A percentile compares a stretch with the other conserved stretches of the same genome.
These are phyloP conservation scores for Ips nitidus DNA, from an alignment of 1,140 invertebrate species.

Conservation along the genomic window DNA sequence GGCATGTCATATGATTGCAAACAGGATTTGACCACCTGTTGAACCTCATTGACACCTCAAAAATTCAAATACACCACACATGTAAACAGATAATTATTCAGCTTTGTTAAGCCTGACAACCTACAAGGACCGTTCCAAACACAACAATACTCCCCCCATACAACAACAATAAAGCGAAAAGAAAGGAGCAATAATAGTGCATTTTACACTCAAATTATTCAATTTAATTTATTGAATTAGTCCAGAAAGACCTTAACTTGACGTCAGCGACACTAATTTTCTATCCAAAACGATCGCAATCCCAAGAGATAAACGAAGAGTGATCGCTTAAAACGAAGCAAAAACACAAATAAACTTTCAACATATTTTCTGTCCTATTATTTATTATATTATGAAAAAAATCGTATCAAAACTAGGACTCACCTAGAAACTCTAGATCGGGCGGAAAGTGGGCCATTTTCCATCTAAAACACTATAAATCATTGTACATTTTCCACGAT, in stretches of 20 bases:
- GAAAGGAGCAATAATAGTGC: slow-evolving; percentile 15
- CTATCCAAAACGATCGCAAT: background rate
- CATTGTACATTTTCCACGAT: slow-evolving; percentile 33
- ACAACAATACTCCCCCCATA: slow-evolving; percentile 28
- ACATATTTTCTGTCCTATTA: slow-evolving; percentile 22
- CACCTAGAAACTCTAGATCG: slow-evolving; percentile 47
- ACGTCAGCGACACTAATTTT: slow-evolving; percentile 14
- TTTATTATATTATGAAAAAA: slow-evolving; percentile 7
- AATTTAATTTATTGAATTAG: slow-evolving; percentile 34
- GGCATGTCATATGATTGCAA: no score
- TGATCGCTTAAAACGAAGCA: background rate
- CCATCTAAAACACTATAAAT: slow-evolving; percentile 22
- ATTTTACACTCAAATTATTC: slow-evolving; percentile 31
- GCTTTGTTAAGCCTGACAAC: slow-evolving; percentile 7
- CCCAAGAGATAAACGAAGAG: no score
- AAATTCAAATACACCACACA: background rate
- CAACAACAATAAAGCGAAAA: background rate
- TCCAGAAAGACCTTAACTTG: slow-evolving; percentile 21
- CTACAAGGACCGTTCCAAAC: background rate
- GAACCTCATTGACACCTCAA: background rate
- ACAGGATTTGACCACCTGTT: slow-evolving; percentile 16
- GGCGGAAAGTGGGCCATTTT: slow-evolving; percentile 46
- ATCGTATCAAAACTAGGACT: slow-evolving; percentile 29
- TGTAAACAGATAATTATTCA: background rate
- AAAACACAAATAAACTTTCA: slow-evolving; percentile 25